Evolutionary conservation across 2,797 vertebrate genomes (phyloP).

Genomic region (Fistularia commersonii): DNA sequence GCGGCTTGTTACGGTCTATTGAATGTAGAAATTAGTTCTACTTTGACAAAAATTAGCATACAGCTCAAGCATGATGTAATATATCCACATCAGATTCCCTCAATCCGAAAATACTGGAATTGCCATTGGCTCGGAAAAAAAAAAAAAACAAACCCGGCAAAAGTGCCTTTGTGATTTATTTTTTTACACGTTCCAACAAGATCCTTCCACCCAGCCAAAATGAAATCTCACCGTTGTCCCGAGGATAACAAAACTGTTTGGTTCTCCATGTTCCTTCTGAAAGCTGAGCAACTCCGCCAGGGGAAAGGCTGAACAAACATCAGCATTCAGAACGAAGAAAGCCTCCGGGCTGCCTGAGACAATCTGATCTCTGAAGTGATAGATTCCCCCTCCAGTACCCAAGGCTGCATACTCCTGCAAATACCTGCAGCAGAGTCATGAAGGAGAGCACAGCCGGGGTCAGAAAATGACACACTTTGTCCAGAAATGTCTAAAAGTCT

Average conservation of each 20-base stretch:
- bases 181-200: not conserved
- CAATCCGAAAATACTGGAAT: no score
- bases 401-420: slow-evolving; percentile 93
- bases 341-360: slow-evolving; percentile 87
- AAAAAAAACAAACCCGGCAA: not conserved
- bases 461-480: slow-evolving; percentile 5
- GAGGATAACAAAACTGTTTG: slow-evolving; percentile 88
- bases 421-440: slow-evolving; percentile 75
- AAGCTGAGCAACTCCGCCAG: slow-evolving; percentile 89
- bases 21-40: no score
- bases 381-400: slow-evolving; percentile 95
- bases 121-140: no score
- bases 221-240: slow-evolving; percentile 86
- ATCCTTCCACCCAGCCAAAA: not conserved
- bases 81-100: no score
- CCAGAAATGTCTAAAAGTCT: no score
- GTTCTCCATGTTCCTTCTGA: slow-evolving; percentile 78
- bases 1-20: no score
- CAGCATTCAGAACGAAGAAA: slow-evolving; percentile 92
- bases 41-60: no score
- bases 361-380: slow-evolving; percentile 99
- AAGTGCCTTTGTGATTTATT: no score
- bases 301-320: slow-evolving; percentile 95
- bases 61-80: no score
- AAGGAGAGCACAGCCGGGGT: slow-evolving; percentile 15